Conservation (phyloP, 1,140 invertebrate species). For the Mya arenaria region DNA sequence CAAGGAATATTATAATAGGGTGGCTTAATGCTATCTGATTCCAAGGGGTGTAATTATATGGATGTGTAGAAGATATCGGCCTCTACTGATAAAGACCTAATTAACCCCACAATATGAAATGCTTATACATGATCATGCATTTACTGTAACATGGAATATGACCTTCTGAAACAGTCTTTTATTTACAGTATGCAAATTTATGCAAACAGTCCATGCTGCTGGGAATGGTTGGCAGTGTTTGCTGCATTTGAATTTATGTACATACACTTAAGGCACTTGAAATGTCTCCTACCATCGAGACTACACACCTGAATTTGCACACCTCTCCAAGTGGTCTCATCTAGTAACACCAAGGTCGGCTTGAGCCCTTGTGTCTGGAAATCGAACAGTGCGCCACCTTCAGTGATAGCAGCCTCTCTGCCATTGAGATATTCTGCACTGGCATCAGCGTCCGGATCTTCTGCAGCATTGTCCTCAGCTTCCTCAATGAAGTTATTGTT, state of each 20-base stretch:
- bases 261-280: constrained; percentile 72
- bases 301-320: constrained; percentile 66
- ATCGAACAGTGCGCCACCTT: constrained; percentile 29
- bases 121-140: no score
- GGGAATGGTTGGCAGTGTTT: constrained; percentile 69
- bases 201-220: constrained; percentile 68
- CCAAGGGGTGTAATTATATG: no score
- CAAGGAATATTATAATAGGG: no score
- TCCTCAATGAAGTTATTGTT: constrained; percentile 52
- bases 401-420: background rate
- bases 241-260: constrained; percentile 70
- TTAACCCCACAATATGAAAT: no score
- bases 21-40: no score
- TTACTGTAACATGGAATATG: no score
- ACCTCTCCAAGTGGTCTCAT: constrained; percentile 66
- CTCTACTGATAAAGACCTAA: no score
- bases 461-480: background rate
- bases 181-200: no score
- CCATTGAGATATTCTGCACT: background rate
- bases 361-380: constrained; percentile 10
- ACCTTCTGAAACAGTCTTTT: no score
- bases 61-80: no score
- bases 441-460: background rate
- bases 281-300: constrained; percentile 67
- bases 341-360: constrained; percentile 52